Evolutionary conservation across 2,113 vertebrate species (phyloP), one percentile per base, ranked within the genome.

Genomic region (Gobiocypris rarus): DNA sequence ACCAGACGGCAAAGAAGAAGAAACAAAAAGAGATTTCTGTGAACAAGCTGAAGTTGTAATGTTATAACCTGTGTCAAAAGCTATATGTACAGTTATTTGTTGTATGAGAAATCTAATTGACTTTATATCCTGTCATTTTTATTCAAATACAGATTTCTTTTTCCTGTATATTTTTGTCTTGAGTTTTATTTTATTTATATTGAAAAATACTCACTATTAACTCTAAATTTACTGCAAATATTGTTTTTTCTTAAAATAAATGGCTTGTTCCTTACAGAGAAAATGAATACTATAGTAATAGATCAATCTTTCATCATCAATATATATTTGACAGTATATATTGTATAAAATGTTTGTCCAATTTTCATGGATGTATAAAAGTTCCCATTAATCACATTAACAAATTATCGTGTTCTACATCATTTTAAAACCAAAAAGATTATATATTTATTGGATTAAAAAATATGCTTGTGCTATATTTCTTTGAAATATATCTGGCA

Each of bases 31-130:
- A 94, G 7, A 14, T 98, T 43, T 98, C 97, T 88, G 95, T 88
- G 89, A 95, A 94, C 86, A 98, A 97, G 89, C 94, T 99, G 19
- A 99, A 99, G 86, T 86, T 99, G 45, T 99, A 94, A 92, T 78
- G 43, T 73, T 79, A 81, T 34, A 50, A 63, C 58, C 24, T 10
- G 38, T 84, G 7, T 63, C 15, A 67, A 11, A 71, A 38, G n/a
- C 80, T 38, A 59, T 41, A 26, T 89, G 86, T 85, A 85, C 81
- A 85, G 83, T 84, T 74, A 50, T 41, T 83, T 11, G 77, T 73
- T 82, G 22, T 48, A 43, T 31, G 41, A 70, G 28, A 84, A 74
- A 24, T 22, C 8, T 17, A 45, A 45, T 26, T 24, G 15, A 54
- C 17, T 0, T 28, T 65, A 24, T 11, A 76, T 17, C 58, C 74